These are phyloP conservation scores for Bungarus multicinctus DNA, from an alignment of 2,113 vertebrate genomes.

Conservation along the genomic window DNA sequence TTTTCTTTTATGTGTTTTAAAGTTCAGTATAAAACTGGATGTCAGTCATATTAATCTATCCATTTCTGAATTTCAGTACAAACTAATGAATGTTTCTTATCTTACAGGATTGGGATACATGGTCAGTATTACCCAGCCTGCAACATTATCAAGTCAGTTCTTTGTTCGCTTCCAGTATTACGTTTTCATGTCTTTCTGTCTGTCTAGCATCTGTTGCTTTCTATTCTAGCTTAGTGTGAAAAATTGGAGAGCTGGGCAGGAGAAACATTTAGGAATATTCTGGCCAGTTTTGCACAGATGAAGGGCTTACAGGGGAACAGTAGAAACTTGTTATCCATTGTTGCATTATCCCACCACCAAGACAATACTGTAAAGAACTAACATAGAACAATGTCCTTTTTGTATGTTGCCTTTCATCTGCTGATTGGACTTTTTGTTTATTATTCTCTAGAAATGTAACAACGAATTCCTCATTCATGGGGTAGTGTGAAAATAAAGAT, in stretches of 20 bases:
- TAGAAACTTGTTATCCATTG: not conserved
- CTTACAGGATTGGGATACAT: not conserved
- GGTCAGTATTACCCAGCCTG: not conserved
- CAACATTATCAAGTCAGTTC: not conserved
- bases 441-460: not conserved
- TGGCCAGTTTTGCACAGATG: not conserved
- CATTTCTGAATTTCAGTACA: not conserved
- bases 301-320: not conserved
- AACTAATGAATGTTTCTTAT: not conserved
- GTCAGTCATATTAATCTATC: not conserved
- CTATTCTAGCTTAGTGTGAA: not conserved
- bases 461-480: not conserved
- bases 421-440: not conserved
- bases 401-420: not conserved
- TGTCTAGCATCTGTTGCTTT: not conserved
- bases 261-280: not conserved
- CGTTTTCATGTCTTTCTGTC: slow-evolving; percentile 17
- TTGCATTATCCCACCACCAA: not conserved
- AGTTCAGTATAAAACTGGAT: not conserved
- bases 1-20: not conserved
- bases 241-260: not conserved
- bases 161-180: not conserved
- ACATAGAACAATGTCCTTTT: not conserved
- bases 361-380: not conserved
- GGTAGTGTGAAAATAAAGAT: not conserved